A percentile compares a stretch with the other conserved stretches of the same genome.
phyloP scores from a whole-genome alignment of 2,113 vertebrate genomes.

The Notarius quadriscutis region DNA sequence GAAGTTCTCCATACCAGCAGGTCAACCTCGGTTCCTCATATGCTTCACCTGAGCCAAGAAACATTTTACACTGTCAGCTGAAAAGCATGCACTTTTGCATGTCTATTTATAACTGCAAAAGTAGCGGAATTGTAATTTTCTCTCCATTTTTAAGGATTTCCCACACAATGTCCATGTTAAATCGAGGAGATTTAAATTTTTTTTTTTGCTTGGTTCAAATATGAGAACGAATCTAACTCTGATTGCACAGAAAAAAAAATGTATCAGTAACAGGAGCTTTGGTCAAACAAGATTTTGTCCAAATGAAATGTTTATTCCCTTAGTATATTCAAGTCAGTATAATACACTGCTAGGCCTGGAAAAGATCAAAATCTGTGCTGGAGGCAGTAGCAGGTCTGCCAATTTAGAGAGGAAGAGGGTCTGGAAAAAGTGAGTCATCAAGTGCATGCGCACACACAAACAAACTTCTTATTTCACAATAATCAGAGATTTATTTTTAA shows the following conservation, averaged over 20 bases:
- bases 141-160: neutral
- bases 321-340: constrained; percentile 34
- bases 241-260: neutral
- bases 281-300: neutral
- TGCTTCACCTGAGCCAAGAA: constrained; percentile 73
- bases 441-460: neutral
- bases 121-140: neutral
- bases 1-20: constrained; percentile 91
- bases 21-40: constrained; percentile 91
- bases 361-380: constrained; percentile 39
- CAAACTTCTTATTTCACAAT: neutral
- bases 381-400: constrained; percentile 33
- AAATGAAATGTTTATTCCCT: constrained; percentile 47
- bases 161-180: neutral
- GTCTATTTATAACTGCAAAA: neutral
- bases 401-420: constrained; percentile 34
- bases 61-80: constrained; percentile 33
- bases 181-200: neutral
- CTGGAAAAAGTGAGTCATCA: constrained; percentile 52
- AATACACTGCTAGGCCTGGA: constrained; percentile 20
- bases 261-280: neutral
- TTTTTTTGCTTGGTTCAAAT: constrained; percentile 2
- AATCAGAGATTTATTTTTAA: neutral
- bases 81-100: neutral
- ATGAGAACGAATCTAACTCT: neutral